These are phyloP conservation scores for Pollenia amentaria DNA, from an alignment of 2,888 invertebrate genomes.

Conservation along the genomic window DNA sequence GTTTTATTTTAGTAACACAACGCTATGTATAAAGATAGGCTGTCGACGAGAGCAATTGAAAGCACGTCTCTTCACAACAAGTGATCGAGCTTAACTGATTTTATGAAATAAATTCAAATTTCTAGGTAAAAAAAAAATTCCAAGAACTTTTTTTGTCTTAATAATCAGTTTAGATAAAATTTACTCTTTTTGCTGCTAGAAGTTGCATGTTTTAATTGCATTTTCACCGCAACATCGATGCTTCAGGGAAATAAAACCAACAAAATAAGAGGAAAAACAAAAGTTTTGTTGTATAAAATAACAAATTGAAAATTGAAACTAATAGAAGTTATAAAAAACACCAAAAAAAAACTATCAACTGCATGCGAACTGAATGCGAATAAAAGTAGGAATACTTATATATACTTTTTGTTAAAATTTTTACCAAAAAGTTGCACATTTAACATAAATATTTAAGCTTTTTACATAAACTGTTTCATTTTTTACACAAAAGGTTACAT, in stretches of 20 bases:
- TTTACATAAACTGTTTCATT: too few relatives aligned
- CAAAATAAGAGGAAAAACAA: background rate
- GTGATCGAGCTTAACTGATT: too few relatives aligned
- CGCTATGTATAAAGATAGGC: too few relatives aligned
- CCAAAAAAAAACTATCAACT: background rate
- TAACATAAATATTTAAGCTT: too few relatives aligned
- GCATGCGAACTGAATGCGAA: background rate
- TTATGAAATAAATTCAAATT: background rate
- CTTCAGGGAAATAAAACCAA: background rate
- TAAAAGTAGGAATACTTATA: background rate
- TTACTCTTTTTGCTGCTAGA: background rate
- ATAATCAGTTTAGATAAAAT: background rate
- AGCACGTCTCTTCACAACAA: too few relatives aligned
- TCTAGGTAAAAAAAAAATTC: background rate
- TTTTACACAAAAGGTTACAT: too few relatives aligned
- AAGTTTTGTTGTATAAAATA: conserved; percentile 21
- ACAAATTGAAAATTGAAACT: conserved; percentile 22
- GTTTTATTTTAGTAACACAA: too few relatives aligned
- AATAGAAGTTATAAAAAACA: background rate
- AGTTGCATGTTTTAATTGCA: background rate
- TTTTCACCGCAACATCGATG: background rate
- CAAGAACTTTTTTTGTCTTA: too few relatives aligned
- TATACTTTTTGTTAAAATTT: too few relatives aligned
- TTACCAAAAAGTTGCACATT: too few relatives aligned
- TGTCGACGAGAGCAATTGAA: too few relatives aligned